Percentiles rank a stretch among this genome's conserved stretches.
phyloP scores from a whole-genome alignment of 1,140 invertebrate genomes.

The Elymnias hypermnestra region DNA sequence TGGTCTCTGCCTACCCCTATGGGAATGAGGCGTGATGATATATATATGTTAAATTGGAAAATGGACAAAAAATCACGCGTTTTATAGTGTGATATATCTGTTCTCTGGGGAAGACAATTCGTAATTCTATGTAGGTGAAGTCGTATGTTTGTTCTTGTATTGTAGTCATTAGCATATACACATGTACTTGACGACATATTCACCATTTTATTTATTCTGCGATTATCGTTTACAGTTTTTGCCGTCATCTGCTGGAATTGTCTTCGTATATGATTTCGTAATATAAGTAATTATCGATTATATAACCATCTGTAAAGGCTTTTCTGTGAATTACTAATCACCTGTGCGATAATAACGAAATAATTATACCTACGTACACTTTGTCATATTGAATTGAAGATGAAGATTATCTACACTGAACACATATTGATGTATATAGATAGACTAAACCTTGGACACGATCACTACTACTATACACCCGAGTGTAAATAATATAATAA shows the following conservation, averaged over 20 bases:
- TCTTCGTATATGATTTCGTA: conserved; percentile 17
- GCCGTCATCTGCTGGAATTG: conserved; percentile 27
- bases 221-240: conserved; percentile 45
- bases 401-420: neutral
- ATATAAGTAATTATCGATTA: conserved; percentile 22
- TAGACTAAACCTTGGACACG: too few relatives aligned
- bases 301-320: conserved; percentile 13
- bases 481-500: too few relatives aligned
- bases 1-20: too few relatives aligned
- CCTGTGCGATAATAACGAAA: conserved; percentile 7
- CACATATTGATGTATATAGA: neutral
- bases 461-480: too few relatives aligned
- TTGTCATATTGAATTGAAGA: neutral
- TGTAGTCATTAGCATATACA: conserved; percentile 52
- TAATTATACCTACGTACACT: conserved; percentile 7
- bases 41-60: too few relatives aligned
- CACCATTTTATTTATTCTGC: conserved; percentile 48
- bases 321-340: conserved; percentile 16
- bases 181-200: conserved; percentile 36
- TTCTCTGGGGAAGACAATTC: too few relatives aligned
- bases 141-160: too few relatives aligned
- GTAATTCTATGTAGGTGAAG: too few relatives aligned
- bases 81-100: too few relatives aligned
- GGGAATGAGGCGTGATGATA: too few relatives aligned
- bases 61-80: too few relatives aligned